Evolutionary conservation across 2,888 invertebrate genomes (phyloP).

Genomic region (Drosophila anomalata): DNA sequence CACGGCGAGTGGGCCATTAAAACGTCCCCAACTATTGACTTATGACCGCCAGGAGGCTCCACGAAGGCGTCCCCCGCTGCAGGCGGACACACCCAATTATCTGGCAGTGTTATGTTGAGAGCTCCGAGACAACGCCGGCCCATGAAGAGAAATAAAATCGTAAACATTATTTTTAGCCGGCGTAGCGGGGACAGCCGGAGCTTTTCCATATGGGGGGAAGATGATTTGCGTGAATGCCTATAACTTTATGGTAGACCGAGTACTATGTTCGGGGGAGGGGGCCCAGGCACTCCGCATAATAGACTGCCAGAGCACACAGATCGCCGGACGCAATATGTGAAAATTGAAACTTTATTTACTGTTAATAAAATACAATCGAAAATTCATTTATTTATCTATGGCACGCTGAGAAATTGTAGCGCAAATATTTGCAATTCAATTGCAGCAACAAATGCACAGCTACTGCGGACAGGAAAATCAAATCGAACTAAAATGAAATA

Average conservation of each 20-base stretch:
- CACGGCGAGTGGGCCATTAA: slow-evolving; percentile 56
- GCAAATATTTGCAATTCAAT: slow-evolving; percentile 78
- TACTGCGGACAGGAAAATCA: slow-evolving; percentile 17
- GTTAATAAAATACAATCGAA: slow-evolving; percentile 66
- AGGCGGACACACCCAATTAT: slow-evolving; percentile 62
- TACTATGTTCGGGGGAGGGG: slow-evolving; percentile 7
- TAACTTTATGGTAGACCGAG: not conserved
- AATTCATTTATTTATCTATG: slow-evolving; percentile 61
- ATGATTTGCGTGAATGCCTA: slow-evolving; percentile 12
- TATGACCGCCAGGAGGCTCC: slow-evolving; percentile 59
- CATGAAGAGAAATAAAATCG: slow-evolving; percentile 65
- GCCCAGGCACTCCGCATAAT: slow-evolving; percentile 25
- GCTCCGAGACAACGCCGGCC: slow-evolving; percentile 27
- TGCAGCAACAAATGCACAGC: slow-evolving; percentile 49
- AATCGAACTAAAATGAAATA: slow-evolving; percentile 43
- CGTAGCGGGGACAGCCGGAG: slow-evolving; percentile 18
- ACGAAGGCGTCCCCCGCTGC: slow-evolving; percentile 11
- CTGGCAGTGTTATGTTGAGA: slow-evolving; percentile 47
- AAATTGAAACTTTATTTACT: slow-evolving; percentile 67
- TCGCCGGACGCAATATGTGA: slow-evolving; percentile 28
- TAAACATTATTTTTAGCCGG: slow-evolving; percentile 70
- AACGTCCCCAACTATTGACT: slow-evolving; percentile 76
- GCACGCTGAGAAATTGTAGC: slow-evolving; percentile 54
- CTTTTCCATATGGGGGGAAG: slow-evolving; percentile 20
- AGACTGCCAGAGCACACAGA: slow-evolving; percentile 14